phyloP scores from a whole-genome alignment of 2,113 vertebrate genomes.

The Entomyzon cyanotis region DNA sequence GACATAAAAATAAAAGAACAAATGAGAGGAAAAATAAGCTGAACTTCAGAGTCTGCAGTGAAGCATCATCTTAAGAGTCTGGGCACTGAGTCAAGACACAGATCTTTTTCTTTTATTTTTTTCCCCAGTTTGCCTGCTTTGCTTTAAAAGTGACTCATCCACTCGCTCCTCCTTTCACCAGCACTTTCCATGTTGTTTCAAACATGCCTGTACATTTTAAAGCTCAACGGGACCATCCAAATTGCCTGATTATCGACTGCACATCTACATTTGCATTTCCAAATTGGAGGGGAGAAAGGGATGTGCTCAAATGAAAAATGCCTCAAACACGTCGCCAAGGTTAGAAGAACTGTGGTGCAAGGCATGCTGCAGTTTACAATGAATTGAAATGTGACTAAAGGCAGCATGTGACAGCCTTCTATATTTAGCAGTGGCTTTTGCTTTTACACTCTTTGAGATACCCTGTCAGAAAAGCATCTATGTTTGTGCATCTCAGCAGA shows the following conservation, averaged over 20 bases:
- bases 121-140: slow-evolving; percentile 35
- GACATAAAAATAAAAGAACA: slow-evolving; percentile 63
- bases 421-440: slow-evolving; percentile 56
- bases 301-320: neutral
- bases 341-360: neutral
- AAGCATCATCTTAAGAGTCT: slow-evolving; percentile 56
- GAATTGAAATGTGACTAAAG: slow-evolving; percentile 65
- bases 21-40: slow-evolving; percentile 59
- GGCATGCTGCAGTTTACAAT: slow-evolving; percentile 50
- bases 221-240: neutral
- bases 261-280: neutral
- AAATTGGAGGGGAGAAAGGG: neutral
- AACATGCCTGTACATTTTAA: slow-evolving; percentile 38
- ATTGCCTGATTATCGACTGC: neutral
- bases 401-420: slow-evolving; percentile 57
- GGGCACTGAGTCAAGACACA: slow-evolving; percentile 61
- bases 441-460: slow-evolving; percentile 54
- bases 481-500: slow-evolving; percentile 60
- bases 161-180: slow-evolving; percentile 18
- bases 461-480: slow-evolving; percentile 49
- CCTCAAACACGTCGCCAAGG: neutral
- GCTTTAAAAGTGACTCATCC: slow-evolving; percentile 57
- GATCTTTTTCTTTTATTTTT: neutral
- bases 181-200: slow-evolving; percentile 48
- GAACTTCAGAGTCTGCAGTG: slow-evolving; percentile 59